These are phyloP conservation scores for Fregetta grallaria DNA, from an alignment of 2,113 vertebrate genomes.

Conservation along the genomic window DNA sequence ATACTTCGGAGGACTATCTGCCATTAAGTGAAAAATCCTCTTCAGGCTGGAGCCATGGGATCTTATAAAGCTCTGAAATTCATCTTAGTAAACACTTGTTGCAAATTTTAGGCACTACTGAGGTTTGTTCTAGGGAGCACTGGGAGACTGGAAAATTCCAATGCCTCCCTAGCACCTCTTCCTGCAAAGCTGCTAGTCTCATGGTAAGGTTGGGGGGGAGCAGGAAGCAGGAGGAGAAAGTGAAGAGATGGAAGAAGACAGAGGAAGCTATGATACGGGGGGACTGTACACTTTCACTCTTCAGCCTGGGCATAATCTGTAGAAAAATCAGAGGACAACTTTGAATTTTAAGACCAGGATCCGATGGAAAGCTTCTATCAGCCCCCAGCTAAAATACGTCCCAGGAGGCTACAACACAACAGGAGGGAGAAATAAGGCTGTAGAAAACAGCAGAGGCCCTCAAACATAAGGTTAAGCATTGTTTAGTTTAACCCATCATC, in stretches of 20 bases:
- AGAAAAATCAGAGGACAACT: neutral
- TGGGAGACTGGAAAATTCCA: neutral
- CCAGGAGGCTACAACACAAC: neutral
- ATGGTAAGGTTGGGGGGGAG: neutral
- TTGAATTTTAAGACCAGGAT: conserved; percentile 1
- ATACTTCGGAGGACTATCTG: neutral
- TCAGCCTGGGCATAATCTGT: neutral
- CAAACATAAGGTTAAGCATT: conserved; percentile 5
- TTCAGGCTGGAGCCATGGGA: neutral
- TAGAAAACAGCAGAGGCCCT: neutral
- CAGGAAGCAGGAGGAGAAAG: neutral
- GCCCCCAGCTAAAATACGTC: neutral
- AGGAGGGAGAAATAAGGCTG: neutral
- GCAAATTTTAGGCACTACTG: neutral
- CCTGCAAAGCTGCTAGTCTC: neutral
- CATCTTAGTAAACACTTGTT: neutral
- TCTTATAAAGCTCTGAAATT: neutral
- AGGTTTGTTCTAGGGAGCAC: neutral
- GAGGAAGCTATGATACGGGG: neutral
- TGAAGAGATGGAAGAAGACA: neutral
- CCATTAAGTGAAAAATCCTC: neutral
- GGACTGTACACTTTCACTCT: neutral
- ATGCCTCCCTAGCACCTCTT: neutral
- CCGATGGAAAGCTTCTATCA: neutral
- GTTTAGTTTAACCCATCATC: conserved; percentile 1